phyloP scores from a whole-genome alignment of 2,113 vertebrate species.

The Muntiacus reevesi region DNA sequence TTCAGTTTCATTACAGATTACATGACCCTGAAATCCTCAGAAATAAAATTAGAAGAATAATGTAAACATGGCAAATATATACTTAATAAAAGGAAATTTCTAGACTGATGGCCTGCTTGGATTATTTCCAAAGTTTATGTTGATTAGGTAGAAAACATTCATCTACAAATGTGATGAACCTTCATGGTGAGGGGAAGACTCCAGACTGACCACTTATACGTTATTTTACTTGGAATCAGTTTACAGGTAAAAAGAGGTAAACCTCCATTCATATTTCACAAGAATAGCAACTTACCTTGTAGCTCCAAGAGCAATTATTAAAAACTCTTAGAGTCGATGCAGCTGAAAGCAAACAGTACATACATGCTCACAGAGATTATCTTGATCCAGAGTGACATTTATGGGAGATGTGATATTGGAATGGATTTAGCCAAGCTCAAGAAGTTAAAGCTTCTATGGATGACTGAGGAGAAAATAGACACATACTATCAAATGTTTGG shows the following conservation, averaged over 20 bases:
- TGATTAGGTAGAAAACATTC: not conserved
- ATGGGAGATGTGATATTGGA: not conserved
- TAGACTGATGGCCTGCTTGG: not conserved
- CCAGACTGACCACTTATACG: not conserved
- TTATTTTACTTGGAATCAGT: not conserved
- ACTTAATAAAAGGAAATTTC: not conserved
- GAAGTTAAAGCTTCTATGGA: not conserved
- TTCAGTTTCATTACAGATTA: slow-evolving; percentile 55
- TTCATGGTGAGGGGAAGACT: not conserved
- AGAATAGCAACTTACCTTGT: not conserved
- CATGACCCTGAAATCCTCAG: slow-evolving; percentile 15
- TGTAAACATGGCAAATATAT: not conserved
- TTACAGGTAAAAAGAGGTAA: not conserved
- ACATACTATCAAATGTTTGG: not conserved
- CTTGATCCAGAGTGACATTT: not conserved
- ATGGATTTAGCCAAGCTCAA: not conserved
- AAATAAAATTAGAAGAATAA: slow-evolving; percentile 30
- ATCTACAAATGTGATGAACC: not conserved
- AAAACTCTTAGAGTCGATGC: not conserved
- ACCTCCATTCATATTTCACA: not conserved
- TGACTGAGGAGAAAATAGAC: not conserved
- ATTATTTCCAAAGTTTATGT: slow-evolving; percentile 1
- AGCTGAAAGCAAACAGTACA: not conserved
- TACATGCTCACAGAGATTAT: not conserved
- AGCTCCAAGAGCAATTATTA: not conserved